phyloP scores from a whole-genome alignment of 2,797 vertebrate species.

The Falco naumanni region DNA sequence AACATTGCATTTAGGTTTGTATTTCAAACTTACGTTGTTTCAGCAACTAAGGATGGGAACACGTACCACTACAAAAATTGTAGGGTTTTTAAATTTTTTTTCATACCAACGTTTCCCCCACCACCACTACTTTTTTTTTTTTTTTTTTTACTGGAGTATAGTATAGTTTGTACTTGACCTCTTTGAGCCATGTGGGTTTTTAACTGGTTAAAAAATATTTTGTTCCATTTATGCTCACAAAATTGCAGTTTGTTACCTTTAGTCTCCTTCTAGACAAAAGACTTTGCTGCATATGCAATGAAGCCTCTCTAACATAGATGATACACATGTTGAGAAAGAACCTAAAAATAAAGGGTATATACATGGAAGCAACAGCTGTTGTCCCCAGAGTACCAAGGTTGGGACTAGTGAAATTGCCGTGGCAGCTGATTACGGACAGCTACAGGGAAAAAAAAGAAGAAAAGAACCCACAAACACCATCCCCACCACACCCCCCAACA shows the following conservation, averaged over 20 bases:
- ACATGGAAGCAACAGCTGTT: background rate
- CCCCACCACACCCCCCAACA: too few relatives aligned
- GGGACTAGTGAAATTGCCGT: background rate
- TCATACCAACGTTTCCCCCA: too few relatives aligned
- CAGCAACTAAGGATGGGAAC: background rate
- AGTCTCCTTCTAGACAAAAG: background rate
- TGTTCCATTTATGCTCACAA: background rate
- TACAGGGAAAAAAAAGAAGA: fast-evolving
- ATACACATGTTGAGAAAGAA: background rate
- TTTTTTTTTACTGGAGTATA: background rate
- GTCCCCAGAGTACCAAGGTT: background rate
- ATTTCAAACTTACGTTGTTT: background rate
- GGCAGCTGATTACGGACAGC: background rate
- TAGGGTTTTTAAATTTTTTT: background rate
- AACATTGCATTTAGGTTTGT: background rate
- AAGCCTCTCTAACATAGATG: background rate
- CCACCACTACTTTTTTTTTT: fast-evolving
- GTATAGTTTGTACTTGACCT: background rate
- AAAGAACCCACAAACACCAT: background rate
- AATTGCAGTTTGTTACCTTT: background rate
- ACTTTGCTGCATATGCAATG: background rate
- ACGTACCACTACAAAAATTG: background rate
- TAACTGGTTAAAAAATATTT: background rate
- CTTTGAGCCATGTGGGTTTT: fast-evolving
- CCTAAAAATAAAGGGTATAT: background rate